Conservation (phyloP, 2,888 invertebrate genomes). For the Drosophila sordidapex region DNA sequence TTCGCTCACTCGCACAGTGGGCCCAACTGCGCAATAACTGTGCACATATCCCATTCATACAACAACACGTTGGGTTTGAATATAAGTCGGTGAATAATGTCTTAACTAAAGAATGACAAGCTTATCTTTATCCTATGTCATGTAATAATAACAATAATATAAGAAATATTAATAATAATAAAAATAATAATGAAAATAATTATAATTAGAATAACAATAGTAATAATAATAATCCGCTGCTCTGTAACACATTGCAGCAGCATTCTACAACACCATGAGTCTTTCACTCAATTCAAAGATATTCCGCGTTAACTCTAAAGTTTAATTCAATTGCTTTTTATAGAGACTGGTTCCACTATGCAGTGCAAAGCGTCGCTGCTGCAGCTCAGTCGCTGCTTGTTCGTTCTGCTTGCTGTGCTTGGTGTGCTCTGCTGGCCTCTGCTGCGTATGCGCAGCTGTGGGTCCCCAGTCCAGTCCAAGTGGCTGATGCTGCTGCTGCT, state of each 20-base stretch:
- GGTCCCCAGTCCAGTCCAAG: conserved; percentile 31
- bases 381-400: conserved; percentile 41
- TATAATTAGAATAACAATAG: no score
- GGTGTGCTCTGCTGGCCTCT: conserved; percentile 32
- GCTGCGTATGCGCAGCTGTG: conserved; percentile 66
- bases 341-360: conserved; percentile 29
- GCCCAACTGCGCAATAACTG: background rate
- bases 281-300: background rate
- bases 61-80: background rate
- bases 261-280: background rate
- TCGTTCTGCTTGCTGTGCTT: conserved; percentile 20
- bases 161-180: background rate
- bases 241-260: no score
- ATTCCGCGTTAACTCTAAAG: background rate
- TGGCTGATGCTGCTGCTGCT: conserved; percentile 14
- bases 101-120: background rate
- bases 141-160: no score
- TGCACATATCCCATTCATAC: background rate
- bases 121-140: no score
- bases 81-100: background rate
- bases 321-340: background rate
- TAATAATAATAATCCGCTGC: no score
- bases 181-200: no score
- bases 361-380: conserved; percentile 30
- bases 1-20: conserved; percentile 53